phyloP scores from a whole-genome alignment of 2,888 invertebrate genomes.

The Theretra japonica region DNA sequence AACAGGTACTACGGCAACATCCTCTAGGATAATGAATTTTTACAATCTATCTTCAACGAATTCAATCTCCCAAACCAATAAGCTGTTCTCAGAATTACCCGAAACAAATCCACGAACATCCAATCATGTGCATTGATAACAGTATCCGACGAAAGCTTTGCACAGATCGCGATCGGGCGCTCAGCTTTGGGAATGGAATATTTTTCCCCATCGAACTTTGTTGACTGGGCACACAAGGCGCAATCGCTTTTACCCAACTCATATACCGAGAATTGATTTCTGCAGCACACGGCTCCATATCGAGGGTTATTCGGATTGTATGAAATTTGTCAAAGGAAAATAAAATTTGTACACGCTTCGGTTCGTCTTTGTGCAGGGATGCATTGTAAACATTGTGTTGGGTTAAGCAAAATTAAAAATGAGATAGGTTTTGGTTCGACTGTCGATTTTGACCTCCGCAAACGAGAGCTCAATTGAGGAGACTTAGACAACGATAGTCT shows the following conservation, averaged over 20 bases:
- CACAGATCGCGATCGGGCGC: not conserved
- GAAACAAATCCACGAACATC: not conserved
- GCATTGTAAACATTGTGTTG: not conserved
- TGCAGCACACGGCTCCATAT: not conserved
- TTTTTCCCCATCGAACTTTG: not conserved
- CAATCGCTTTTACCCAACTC: constrained; percentile 23
- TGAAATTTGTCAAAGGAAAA: not conserved
- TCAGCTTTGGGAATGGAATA: not conserved
- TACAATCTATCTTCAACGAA: no score
- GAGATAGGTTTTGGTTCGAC: no score
- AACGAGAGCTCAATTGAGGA: no score
- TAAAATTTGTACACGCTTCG: not conserved
- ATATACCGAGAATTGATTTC: constrained; percentile 8
- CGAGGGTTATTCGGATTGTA: not conserved
- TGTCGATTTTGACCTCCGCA: no score
- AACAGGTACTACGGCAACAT: no score
- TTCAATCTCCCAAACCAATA: no score
- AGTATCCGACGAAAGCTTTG: not conserved
- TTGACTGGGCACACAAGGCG: constrained; percentile 19
- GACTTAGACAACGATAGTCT: no score
- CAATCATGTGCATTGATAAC: not conserved
- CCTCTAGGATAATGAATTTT: no score
- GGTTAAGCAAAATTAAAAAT: not conserved
- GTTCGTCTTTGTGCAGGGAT: not conserved
- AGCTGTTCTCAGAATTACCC: no score